Percentiles rank a stretch among this genome's conserved stretches.
Evolutionary conservation across 1,140 invertebrate genomes (phyloP).

Genomic region (Caenorhabditis briggsae): DNA sequence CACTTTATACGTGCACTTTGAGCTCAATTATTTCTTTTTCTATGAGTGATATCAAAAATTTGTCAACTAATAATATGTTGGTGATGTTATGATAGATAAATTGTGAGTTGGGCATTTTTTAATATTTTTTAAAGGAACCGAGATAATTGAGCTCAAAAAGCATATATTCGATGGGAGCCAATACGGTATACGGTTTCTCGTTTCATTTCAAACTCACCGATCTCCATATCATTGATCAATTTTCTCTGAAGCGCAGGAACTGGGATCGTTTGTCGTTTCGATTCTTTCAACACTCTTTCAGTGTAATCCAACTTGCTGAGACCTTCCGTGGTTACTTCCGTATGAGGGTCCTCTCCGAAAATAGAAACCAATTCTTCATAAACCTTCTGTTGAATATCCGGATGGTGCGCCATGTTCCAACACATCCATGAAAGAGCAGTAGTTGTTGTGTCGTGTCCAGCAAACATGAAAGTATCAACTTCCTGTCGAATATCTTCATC

Average conservation of each 20-base stretch:
- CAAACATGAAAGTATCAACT: constrained; percentile 87
- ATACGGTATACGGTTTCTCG: constrained; percentile 69
- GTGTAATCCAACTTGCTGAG: constrained; percentile 87
- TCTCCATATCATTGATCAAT: constrained; percentile 83
- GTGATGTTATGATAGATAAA: too few relatives aligned
- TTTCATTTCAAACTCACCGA: constrained; percentile 78
- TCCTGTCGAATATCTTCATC: constrained; percentile 82
- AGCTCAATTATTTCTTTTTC: too few relatives aligned
- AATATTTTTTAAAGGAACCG: too few relatives aligned
- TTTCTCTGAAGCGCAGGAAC: constrained; percentile 84
- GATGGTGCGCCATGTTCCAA: constrained; percentile 79
- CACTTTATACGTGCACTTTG: too few relatives aligned
- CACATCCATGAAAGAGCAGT: constrained; percentile 83
- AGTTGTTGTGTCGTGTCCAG: constrained; percentile 89
- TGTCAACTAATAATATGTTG: too few relatives aligned
- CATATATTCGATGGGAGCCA: too few relatives aligned
- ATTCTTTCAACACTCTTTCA: constrained; percentile 86
- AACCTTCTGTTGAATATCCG: constrained; percentile 83
- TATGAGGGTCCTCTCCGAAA: constrained; percentile 82
- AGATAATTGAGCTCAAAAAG: too few relatives aligned
- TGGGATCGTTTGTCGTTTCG: constrained; percentile 82
- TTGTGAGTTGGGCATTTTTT: too few relatives aligned
- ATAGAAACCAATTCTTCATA: constrained; percentile 84
- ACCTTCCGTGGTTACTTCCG: constrained; percentile 85
- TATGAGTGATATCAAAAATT: too few relatives aligned